phyloP scores from a whole-genome alignment of 2,888 invertebrate species.

The Andrena marginata region DNA sequence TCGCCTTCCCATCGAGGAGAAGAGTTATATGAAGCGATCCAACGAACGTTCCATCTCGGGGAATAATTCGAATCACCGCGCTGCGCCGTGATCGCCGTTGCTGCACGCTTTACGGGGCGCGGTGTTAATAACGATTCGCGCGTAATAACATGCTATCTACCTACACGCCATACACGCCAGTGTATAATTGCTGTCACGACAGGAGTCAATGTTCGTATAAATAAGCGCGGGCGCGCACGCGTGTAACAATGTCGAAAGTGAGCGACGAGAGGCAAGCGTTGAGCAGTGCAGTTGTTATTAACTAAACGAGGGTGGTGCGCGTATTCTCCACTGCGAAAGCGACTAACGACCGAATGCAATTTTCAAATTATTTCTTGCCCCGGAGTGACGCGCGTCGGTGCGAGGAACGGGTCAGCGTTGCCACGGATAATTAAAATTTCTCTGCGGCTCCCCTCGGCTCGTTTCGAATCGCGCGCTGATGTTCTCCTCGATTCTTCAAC shows the following conservation, averaged over 20 bases:
- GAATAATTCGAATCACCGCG: no score
- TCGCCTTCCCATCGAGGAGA: no score
- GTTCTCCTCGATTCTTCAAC: no score
- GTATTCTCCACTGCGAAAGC: not conserved
- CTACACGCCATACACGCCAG: no score
- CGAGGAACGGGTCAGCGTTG: no score
- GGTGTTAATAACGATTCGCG: no score
- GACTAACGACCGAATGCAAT: conserved; percentile 25
- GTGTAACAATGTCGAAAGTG: not conserved
- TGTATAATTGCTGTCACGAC: conserved; percentile 15
- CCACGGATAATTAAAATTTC: no score
- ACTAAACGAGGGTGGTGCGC: conserved; percentile 26
- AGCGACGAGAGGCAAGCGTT: conserved; percentile 1
- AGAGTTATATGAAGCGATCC: no score
- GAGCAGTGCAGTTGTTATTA: conserved; percentile 19
- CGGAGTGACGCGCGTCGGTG: not conserved
- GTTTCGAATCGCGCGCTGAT: not conserved
- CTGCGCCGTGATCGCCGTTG: no score
- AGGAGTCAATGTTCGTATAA: conserved; percentile 17
- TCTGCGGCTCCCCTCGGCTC: conserved; percentile 1
- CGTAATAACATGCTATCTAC: no score
- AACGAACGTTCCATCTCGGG: no score
- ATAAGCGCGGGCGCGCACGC: conserved; percentile 5
- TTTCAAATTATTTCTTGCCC: conserved; percentile 25
- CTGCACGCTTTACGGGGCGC: no score